A percentile compares a stretch with the other conserved stretches of the same genome.
phyloP scores from a whole-genome alignment of 2,888 invertebrate species.

The Apeira syringaria region DNA sequence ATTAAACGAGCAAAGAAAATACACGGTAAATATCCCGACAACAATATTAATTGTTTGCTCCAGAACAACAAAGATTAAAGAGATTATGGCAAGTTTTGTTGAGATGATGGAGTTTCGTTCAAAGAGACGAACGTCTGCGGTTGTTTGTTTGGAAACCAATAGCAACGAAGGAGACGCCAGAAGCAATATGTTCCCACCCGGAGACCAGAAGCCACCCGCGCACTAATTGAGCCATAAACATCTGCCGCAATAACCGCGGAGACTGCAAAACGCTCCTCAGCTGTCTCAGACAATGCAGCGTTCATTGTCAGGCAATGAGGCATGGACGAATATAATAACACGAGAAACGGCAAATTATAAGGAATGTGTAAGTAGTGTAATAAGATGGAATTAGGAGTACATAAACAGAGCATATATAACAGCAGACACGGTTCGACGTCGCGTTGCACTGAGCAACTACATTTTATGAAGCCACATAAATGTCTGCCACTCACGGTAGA shows the following conservation, averaged over 20 bases:
- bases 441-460: slow-evolving; percentile 43
- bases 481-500: slow-evolving; percentile 43
- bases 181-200: slow-evolving; percentile 49
- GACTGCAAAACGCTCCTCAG: slow-evolving; percentile 31
- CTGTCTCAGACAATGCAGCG: slow-evolving; percentile 36
- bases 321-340: slow-evolving; percentile 1
- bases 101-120: slow-evolving; percentile 20
- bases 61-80: slow-evolving; percentile 27
- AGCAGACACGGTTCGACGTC: slow-evolving; percentile 39
- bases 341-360: slow-evolving; percentile 10
- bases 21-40: too few relatives aligned
- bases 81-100: slow-evolving; percentile 1
- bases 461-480: slow-evolving; percentile 55
- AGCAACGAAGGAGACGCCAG: slow-evolving; percentile 35
- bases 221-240: slow-evolving; percentile 61
- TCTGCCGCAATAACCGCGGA: slow-evolving; percentile 43
- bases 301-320: slow-evolving; percentile 31
- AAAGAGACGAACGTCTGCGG: slow-evolving; percentile 18
- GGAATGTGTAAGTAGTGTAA: slow-evolving; percentile 11
- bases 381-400: slow-evolving; percentile 27
- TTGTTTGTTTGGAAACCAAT: slow-evolving; percentile 68
- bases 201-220: slow-evolving; percentile 36
- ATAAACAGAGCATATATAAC: slow-evolving; percentile 31
- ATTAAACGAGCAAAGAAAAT: too few relatives aligned
- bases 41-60: too few relatives aligned